Conservation (phyloP, 2,113 vertebrate species). For the Cynopterus brachyotis region DNA sequence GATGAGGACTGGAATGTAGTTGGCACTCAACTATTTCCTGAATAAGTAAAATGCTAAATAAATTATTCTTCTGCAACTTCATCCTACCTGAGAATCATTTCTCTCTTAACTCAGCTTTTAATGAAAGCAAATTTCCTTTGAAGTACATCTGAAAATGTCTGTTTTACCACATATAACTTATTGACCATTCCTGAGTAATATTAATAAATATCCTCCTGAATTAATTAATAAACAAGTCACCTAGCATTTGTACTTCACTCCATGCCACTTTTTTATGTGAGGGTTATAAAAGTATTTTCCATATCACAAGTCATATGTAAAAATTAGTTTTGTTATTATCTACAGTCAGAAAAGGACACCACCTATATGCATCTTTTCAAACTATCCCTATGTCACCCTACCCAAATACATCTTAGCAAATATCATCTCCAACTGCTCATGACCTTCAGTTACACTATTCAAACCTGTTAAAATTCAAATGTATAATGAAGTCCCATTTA, state of each 20-base stretch:
- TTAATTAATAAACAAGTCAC: constrained; percentile 14
- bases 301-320: background rate
- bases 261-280: background rate
- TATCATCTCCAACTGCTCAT: background rate
- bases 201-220: background rate
- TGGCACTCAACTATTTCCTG: background rate
- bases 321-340: background rate
- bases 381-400: background rate
- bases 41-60: background rate
- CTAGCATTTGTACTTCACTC: background rate
- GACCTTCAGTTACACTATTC: background rate
- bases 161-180: background rate
- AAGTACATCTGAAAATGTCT: background rate
- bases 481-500: constrained; percentile 15
- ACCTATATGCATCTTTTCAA: background rate
- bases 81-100: background rate
- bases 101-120: background rate
- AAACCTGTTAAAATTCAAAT: background rate
- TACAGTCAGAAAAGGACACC: background rate
- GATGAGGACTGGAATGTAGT: background rate
- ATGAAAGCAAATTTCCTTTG: background rate
- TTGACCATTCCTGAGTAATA: background rate
- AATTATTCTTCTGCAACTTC: background rate
- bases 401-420: background rate
- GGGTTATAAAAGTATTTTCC: background rate